Evolutionary conservation across 2,888 invertebrate species (phyloP), one percentile per base, ranked within the genome.

Genomic region (Mythimna lalbum): DNA sequence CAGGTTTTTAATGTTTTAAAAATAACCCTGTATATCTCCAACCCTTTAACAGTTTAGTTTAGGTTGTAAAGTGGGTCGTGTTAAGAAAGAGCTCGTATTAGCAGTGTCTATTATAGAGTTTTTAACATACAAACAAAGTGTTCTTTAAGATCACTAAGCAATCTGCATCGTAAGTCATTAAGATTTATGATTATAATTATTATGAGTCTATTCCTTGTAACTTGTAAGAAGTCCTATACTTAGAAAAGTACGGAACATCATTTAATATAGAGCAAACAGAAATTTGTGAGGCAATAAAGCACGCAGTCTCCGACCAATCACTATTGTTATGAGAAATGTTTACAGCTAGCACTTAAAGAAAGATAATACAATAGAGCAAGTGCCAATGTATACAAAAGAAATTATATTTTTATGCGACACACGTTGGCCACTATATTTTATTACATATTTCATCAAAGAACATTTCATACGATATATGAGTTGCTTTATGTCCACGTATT

Each of bases 321-420:
- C 56, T 56, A 27, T 36, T 31, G 31, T 52, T 52, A 67, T 56
- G 55, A 50, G 19, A 23, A 61, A 67, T 56, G n/a, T 74, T 67
- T 36, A 61, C 53, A 75, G 52, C 52, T 52, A 75, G 39, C 63
- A 50, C 33, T 47, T 60, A 60, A 27, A n/a, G 23, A 65, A 47
- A 50, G 12, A 60, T 71, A 66, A 60, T 63, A 72, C 14, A 0
- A 39, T 21, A 61, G 23, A 77, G 23, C 55, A 67, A 55, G 43
- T 71, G 43, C 27, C 53, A 12, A 31, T 55, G 17, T 63, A 27
- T 52, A 69, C n/a, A 62, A 52, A 69, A 77, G 27, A 61, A 67
- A 72, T 67, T 47, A 56, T 77, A 36, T 63, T 77, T 74, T 67
- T 76, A 76, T 67, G 55, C 10, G 63, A 63, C 77, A 77, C 77